These are phyloP conservation scores for Phalloptychus januarius DNA, from an alignment of 2,797 vertebrate species.

Conservation along the genomic window DNA sequence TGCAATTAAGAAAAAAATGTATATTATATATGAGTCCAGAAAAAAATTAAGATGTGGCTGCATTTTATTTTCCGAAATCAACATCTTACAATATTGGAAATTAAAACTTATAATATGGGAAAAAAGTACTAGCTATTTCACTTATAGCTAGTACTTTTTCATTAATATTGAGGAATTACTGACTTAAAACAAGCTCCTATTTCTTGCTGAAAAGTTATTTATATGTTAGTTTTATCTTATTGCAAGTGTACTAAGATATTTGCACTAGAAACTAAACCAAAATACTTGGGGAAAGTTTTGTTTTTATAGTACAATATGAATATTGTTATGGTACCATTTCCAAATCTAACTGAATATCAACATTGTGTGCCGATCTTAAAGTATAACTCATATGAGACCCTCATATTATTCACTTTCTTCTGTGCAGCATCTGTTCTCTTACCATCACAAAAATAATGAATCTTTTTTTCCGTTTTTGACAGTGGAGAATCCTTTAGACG, in stretches of 20 bases:
- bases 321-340: not conserved
- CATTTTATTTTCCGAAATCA: not conserved
- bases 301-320: not conserved
- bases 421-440: not conserved
- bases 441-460: not conserved
- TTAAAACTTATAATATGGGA: too few species aligned
- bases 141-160: too few species aligned
- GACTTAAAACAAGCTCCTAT: too few species aligned
- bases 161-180: too few species aligned
- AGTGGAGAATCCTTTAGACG: constrained; percentile 87
- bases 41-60: not conserved
- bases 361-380: not conserved
- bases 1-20: not conserved
- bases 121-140: too few species aligned
- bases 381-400: not conserved
- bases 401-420: not conserved
- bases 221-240: too few species aligned
- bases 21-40: not conserved
- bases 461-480: constrained; percentile 19
- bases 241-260: too few species aligned
- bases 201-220: too few species aligned
- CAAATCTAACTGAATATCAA: not conserved
- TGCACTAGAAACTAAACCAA: too few species aligned
- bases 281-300: too few species aligned
- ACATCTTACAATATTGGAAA: not conserved